These are phyloP conservation scores for Xerus rutilus DNA, from an alignment of 2,797 vertebrate species.

Conservation along the genomic window DNA sequence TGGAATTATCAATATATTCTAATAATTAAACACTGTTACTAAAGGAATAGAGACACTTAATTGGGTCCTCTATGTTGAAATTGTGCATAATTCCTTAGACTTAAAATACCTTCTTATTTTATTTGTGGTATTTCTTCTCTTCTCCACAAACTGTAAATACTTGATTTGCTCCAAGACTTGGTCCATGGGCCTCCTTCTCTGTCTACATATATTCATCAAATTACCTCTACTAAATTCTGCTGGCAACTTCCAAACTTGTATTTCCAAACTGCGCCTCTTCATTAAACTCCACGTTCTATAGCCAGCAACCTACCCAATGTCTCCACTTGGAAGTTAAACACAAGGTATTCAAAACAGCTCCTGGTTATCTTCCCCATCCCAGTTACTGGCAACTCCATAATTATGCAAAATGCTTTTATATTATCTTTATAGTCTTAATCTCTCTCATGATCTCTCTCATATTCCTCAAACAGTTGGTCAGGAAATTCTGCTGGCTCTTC, in stretches of 20 bases:
- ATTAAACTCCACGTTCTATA: conserved; percentile 39
- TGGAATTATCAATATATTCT: not conserved
- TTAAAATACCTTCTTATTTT: conserved; percentile 41
- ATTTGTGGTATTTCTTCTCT: not conserved
- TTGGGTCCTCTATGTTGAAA: not conserved
- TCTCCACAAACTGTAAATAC: conserved; percentile 42
- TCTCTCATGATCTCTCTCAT: not conserved
- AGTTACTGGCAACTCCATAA: conserved; percentile 5
- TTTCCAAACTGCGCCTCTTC: conserved; percentile 26
- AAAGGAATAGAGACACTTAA: not conserved
- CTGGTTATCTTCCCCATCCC: conserved; percentile 19
- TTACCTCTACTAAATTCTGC: not conserved
- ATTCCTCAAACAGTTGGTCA: not conserved
- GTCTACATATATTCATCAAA: not conserved
- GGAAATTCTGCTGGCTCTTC: not conserved
- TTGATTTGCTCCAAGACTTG: not conserved
- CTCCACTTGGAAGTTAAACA: conserved; percentile 22
- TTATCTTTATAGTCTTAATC: not conserved
- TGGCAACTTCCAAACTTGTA: conserved; percentile 3
- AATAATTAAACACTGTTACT: conserved; percentile 11
- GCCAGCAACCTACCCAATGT: not conserved
- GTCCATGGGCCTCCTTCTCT: not conserved
- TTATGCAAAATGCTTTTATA: conserved; percentile 25
- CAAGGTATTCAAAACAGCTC: conserved; percentile 5
- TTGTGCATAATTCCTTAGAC: not conserved